Evolutionary conservation across 2,797 vertebrate genomes (phyloP).

Genomic region (Gymnoscopelus microlampas): DNA sequence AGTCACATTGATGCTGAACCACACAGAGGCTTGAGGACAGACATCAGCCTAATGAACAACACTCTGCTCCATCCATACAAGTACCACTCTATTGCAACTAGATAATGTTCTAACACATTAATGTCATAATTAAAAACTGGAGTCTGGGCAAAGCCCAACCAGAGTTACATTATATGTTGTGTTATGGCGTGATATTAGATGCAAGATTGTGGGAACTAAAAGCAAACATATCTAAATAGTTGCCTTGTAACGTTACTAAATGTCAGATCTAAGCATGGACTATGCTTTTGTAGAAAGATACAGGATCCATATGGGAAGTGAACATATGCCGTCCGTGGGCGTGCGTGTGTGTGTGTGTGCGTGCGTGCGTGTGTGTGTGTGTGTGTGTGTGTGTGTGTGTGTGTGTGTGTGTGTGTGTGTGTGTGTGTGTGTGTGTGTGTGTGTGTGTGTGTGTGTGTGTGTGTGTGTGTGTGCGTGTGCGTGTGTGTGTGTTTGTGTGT

Average conservation of each 20-base stretch:
- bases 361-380: too few species aligned
- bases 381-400: neutral
- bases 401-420: too few species aligned
- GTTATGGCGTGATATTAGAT: too few species aligned
- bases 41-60: neutral
- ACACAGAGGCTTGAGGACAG: slow-evolving; percentile 1
- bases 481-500: too few species aligned
- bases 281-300: too few species aligned
- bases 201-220: too few species aligned
- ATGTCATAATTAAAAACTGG: neutral
- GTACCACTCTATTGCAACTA: neutral
- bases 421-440: neutral
- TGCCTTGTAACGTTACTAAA: too few species aligned
- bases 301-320: too few species aligned
- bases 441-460: neutral
- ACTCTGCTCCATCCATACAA: neutral
- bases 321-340: too few species aligned
- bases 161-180: neutral
- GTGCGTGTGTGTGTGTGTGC: too few species aligned
- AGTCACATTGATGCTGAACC: slow-evolving; percentile 8
- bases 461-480: neutral
- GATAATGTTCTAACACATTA: neutral
- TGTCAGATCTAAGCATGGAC: too few species aligned
- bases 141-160: neutral
- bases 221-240: too few species aligned